phyloP scores from a whole-genome alignment of 1,140 invertebrate genomes.

The Listronotus bonariensis region DNA sequence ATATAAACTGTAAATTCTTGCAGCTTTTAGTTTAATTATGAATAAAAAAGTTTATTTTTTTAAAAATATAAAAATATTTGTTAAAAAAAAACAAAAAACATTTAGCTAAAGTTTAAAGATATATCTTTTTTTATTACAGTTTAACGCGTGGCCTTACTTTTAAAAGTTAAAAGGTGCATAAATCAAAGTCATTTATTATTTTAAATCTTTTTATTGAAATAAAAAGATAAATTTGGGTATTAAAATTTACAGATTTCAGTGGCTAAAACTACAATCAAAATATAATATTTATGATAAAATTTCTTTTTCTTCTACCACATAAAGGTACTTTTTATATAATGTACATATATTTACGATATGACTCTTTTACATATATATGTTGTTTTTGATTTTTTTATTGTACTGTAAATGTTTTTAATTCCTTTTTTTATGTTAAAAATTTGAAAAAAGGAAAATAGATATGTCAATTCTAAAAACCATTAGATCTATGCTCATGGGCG shows the following conservation, averaged over 20 bases:
- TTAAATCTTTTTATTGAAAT: neutral
- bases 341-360: constrained; percentile 1
- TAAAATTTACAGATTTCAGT: constrained; percentile 8
- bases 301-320: constrained; percentile 1
- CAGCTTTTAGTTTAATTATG: no score
- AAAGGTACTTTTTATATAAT: constrained; percentile 7
- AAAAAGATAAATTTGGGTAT: constrained; percentile 5
- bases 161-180: no score
- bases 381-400: constrained; percentile 11
- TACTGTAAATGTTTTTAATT: neutral
- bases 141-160: no score
- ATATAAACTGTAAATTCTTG: no score
- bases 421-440: neutral
- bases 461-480: neutral
- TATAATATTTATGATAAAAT: constrained; percentile 3
- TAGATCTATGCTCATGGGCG: no score
- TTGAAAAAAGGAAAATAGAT: neutral
- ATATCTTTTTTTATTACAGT: no score
- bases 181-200: no score
- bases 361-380: neutral
- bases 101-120: no score
- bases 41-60: no score
- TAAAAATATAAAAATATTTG: no score
- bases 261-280: constrained; percentile 1
- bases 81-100: no score